phyloP scores from a whole-genome alignment of 53 echinoderm and acorn worm genomes.

The Arbacia lixula region DNA sequence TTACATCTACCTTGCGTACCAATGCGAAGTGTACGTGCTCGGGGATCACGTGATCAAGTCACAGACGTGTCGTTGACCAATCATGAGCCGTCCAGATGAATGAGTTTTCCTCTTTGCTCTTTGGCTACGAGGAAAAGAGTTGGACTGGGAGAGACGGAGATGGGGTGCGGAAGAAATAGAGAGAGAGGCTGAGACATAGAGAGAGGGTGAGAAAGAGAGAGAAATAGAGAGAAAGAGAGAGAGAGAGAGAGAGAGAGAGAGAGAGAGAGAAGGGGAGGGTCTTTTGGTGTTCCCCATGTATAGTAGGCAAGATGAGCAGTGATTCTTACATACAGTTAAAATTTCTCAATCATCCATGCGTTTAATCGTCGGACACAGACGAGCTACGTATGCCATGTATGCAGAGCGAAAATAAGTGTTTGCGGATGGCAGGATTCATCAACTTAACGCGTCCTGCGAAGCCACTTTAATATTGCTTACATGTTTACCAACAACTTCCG shows the following conservation, averaged over 20 bases:
- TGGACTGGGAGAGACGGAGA: background rate
- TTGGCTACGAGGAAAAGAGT: background rate
- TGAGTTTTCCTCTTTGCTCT: conserved; percentile 19
- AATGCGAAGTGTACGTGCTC: background rate
- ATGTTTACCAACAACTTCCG: too few relatives aligned
- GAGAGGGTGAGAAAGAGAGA: background rate
- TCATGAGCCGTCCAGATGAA: conserved; percentile 13
- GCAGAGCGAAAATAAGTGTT: too few relatives aligned
- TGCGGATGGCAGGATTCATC: too few relatives aligned
- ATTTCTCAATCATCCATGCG: too few relatives aligned
- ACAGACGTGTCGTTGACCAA: conserved; percentile 6
- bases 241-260: background rate
- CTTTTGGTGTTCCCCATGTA: too few relatives aligned
- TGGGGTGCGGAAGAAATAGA: background rate
- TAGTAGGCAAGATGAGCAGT: too few relatives aligned
- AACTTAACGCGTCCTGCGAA: too few relatives aligned
- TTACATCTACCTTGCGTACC: background rate
- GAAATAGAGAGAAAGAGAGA: background rate
- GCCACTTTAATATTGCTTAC: too few relatives aligned
- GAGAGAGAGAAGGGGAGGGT: background rate
- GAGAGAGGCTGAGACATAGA: background rate
- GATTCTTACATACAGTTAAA: too few relatives aligned
- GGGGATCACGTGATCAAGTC: conserved; percentile 28
- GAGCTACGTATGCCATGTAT: too few relatives aligned
- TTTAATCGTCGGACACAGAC: too few relatives aligned